Percentiles rank a stretch among this genome's conserved stretches.
These are phyloP conservation scores for Cantharis rustica DNA, from an alignment of 2,888 invertebrate genomes.

Conservation along the genomic window DNA sequence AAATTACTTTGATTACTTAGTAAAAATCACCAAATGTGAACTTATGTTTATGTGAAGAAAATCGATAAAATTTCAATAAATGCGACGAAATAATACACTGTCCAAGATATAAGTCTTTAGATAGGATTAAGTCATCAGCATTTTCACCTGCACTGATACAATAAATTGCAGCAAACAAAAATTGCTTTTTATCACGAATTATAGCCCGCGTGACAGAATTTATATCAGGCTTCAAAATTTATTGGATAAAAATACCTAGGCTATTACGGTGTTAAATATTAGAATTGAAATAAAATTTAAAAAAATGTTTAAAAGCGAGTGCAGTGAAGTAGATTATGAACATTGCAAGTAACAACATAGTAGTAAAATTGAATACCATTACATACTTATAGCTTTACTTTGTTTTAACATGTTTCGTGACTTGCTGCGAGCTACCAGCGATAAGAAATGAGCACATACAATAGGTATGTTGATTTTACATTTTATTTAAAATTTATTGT, in stretches of 20 bases:
- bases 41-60: too few relatives aligned
- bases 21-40: too few relatives aligned
- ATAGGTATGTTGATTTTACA: not conserved
- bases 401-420: not conserved
- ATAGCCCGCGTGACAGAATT: too few relatives aligned
- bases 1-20: too few relatives aligned
- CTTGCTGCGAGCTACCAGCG: not conserved
- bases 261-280: not conserved
- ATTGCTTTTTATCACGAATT: too few relatives aligned
- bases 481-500: not conserved
- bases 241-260: not conserved
- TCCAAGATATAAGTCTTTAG: too few relatives aligned
- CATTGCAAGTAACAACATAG: not conserved
- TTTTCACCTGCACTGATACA: too few relatives aligned
- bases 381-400: not conserved
- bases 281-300: not conserved
- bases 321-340: not conserved
- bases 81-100: too few relatives aligned
- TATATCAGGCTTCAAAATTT: too few relatives aligned
- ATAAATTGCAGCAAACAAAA: too few relatives aligned
- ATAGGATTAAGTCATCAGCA: too few relatives aligned
- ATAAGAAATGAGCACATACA: not conserved
- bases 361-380: not conserved
- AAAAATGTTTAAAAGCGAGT: not conserved
- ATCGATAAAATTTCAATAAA: too few relatives aligned